Base-by-base conservation (phyloP, 2,888 invertebrate genomes). In the Melipona bicolor region DNA sequence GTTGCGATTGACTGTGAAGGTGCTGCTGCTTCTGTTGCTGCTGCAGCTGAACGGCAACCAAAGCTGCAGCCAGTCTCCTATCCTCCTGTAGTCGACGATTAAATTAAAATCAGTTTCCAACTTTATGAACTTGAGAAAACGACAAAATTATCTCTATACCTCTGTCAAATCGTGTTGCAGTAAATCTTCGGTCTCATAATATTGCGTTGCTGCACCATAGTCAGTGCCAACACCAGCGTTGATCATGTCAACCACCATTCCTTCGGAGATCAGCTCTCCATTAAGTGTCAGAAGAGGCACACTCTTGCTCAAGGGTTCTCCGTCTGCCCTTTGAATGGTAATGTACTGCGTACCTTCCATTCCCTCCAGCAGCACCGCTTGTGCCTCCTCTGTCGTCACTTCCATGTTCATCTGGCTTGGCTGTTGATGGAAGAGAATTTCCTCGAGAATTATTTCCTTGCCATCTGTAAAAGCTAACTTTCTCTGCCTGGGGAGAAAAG, bases 11-110 rank as follows among this genome's bases (percentile, higher is more conserved):
- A 64, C 83, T 89, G 19, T 94, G 94, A 70, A 92, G 84, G 52
- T 95, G 95, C 79, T 96, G 96, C 61, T 96, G 96, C 85, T 96
- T 96, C 84, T 96, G 96, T 83, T 96, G 96, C 77, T 96, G 96
- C 77, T 95, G 96, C 24, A 96, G 93, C 90, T 96, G 96, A 4
- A 96, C 96, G 15, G 96, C 96, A 27, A 96, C 96, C 74, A 96
- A 92, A 43, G 96, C 96, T 56, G 96, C 96, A 5, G 96, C 96
- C 81, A 96, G 93, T 92, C 95, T 95, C 74, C 96, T 94, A 90
- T 96, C 96, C 89, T 96, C 96, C 92, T 96, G 54, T 75, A 11
- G 2, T 43, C 43, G 11, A 43, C 9, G 43, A 43, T 64, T 17
- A 43, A 62, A 73, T 19, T 13, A 15, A 70, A 72, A 69, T 86